A percentile compares a stretch with the other conserved stretches of the same genome.
Conservation (phyloP, 2,797 vertebrate genomes). For the Nannoperca obscura region DNA sequence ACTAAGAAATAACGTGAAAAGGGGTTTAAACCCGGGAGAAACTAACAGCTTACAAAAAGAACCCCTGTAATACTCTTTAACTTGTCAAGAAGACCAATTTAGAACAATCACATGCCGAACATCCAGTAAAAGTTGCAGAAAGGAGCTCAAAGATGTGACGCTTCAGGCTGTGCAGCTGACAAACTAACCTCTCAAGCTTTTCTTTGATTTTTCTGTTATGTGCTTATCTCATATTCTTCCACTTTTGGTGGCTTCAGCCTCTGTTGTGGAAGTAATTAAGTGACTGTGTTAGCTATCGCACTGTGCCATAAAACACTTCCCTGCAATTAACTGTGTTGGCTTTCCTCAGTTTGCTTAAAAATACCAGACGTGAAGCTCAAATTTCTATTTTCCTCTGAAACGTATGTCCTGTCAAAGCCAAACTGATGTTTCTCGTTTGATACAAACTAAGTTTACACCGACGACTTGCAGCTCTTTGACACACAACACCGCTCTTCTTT, state of each 20-base stretch:
- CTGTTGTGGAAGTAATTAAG: slow-evolving; percentile 29
- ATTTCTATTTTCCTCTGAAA: slow-evolving; percentile 1
- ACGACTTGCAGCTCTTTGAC: not conserved
- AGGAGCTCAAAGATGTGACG: not conserved
- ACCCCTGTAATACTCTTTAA: not conserved
- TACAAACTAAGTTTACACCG: not conserved
- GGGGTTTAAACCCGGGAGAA: not conserved
- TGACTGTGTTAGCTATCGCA: slow-evolving; percentile 8
- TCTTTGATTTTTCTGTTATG: not conserved
- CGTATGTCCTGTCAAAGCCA: not conserved
- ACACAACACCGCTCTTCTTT: not conserved
- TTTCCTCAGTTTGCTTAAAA: slow-evolving; percentile 11
- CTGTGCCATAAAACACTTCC: slow-evolving; percentile 21
- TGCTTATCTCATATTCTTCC: slow-evolving; percentile 2
- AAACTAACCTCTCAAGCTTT: not conserved
- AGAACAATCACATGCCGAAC: not conserved
- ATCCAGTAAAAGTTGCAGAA: not conserved
- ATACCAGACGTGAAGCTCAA: slow-evolving; percentile 4
- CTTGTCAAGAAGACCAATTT: not conserved
- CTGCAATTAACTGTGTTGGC: slow-evolving; percentile 21
- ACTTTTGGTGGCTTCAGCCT: not conserved
- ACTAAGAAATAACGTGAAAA: not conserved
- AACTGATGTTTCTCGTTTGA: not conserved
- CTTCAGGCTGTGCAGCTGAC: not conserved
- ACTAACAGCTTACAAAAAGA: not conserved